These are phyloP conservation scores for Tupaia tana DNA, from an alignment of 2,113 vertebrate species.

Conservation along the genomic window DNA sequence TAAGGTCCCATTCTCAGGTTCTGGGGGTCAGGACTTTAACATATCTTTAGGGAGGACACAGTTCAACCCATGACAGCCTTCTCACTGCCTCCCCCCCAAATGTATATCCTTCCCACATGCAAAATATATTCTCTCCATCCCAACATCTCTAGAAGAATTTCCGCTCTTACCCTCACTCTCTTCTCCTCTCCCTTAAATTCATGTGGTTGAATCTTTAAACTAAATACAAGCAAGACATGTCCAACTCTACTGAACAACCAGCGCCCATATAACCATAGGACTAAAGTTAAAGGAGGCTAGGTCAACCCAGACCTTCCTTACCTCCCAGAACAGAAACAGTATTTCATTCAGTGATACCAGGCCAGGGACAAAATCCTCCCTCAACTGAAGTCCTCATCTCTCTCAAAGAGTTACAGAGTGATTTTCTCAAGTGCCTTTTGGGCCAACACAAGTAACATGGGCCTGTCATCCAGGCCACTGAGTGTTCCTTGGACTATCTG, in stretches of 20 bases:
- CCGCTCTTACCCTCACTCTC: too few relatives aligned
- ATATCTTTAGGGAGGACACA: neutral
- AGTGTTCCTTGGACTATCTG: constrained; percentile 51
- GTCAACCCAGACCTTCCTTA: constrained; percentile 20
- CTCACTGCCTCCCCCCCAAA: neutral
- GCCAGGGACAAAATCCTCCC: neutral
- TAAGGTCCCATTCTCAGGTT: neutral
- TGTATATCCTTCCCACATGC: neutral
- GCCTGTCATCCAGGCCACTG: constrained; percentile 1
- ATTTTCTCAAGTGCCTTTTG: constrained; percentile 33
- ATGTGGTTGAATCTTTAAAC: constrained; percentile 18
- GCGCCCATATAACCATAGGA: neutral
- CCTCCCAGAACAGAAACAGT: neutral
- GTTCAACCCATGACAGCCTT: neutral
- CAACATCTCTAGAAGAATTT: neutral
- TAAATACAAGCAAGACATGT: neutral
- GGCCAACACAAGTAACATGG: neutral
- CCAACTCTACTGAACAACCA: neutral
- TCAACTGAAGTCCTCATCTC: neutral
- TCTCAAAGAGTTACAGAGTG: neutral
- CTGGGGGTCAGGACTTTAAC: neutral
- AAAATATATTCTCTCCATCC: neutral
- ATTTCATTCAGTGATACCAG: neutral
- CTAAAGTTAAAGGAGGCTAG: constrained; percentile 1
- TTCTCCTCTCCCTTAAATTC: neutral